Evolutionary conservation across 2,113 vertebrate species (phyloP).

Genomic region (Nipponia nippon): DNA sequence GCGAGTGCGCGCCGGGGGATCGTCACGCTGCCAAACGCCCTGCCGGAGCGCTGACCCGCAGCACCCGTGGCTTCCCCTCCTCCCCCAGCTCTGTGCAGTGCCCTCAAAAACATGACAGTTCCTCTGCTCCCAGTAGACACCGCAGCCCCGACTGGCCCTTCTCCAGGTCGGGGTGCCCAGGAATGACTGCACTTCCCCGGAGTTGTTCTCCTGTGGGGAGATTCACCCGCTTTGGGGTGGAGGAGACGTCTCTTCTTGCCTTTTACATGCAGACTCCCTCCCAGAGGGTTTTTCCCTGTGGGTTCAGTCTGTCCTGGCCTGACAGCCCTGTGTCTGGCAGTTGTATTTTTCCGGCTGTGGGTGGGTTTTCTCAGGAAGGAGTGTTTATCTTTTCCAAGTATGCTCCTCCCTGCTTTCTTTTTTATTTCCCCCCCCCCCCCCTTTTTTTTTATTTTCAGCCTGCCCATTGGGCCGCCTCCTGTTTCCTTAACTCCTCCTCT

Average conservation of each 20-base stretch:
- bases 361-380: constrained; percentile 32
- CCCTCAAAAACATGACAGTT: neutral
- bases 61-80: neutral
- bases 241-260: neutral
- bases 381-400: constrained; percentile 40
- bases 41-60: neutral
- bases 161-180: neutral
- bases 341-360: constrained; percentile 38
- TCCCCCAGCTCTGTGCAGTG: neutral
- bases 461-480: neutral
- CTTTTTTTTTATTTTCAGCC: neutral
- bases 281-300: neutral
- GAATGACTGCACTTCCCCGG: fast-evolving
- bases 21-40: neutral
- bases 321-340: neutral
- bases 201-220: neutral
- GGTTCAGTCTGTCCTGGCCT: neutral
- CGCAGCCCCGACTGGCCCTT: neutral
- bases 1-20: neutral
- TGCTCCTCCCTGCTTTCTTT: neutral
- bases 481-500: constrained; percentile 46
- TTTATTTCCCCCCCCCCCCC: neutral
- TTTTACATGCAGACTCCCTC: neutral
- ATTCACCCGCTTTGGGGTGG: fast-evolving
- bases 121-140: neutral